A percentile compares a stretch with the other conserved stretches of the same genome.
Conservation (phyloP, 2,797 vertebrate species). For the Mormyrus hasselquistii region DNA sequence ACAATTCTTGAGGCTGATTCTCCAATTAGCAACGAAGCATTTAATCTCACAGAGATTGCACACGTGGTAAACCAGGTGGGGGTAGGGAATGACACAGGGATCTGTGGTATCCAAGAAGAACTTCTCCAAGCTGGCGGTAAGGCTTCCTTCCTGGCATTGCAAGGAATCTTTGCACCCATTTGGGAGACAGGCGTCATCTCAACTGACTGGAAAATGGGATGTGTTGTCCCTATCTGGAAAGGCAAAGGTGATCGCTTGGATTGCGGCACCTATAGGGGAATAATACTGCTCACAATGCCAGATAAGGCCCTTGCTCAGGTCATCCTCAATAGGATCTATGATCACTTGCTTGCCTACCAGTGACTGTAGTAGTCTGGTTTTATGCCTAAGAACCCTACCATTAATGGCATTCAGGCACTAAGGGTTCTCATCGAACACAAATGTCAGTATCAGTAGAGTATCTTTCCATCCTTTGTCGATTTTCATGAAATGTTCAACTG, state of each 20-base stretch:
- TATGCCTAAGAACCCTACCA: not conserved
- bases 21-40: no score
- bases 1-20: no score
- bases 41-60: no score
- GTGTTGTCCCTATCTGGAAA: not conserved
- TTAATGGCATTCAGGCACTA: not conserved
- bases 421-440: not conserved
- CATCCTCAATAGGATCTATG: not conserved
- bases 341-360: not conserved
- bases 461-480: not conserved
- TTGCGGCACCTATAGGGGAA: not conserved
- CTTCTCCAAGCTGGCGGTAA: no score
- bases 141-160: no score
- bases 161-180: no score
- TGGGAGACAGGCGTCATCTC: no score
- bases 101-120: no score
- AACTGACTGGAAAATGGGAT: not conserved
- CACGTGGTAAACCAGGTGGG: no score
- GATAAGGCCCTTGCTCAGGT: not conserved
- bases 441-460: not conserved
- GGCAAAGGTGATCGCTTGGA: not conserved
- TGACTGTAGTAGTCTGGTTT: not conserved
- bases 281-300: not conserved
- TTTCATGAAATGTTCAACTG: not conserved
- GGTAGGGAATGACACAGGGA: no score